These are phyloP conservation scores for Centropus bengalensis DNA, from an alignment of 2,113 vertebrate species.

Conservation along the genomic window DNA sequence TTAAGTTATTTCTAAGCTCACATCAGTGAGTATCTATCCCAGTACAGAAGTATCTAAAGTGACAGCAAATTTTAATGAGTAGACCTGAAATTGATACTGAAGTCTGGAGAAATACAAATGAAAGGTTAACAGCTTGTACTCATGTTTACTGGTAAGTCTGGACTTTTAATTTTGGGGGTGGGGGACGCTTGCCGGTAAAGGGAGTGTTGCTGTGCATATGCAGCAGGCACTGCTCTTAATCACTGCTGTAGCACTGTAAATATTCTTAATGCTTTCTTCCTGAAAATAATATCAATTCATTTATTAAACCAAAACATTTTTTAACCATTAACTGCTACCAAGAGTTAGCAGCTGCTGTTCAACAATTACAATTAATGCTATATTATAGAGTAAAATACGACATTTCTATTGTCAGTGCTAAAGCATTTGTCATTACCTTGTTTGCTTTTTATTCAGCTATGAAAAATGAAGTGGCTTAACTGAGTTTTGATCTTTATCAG, in stretches of 20 bases:
- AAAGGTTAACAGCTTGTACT: background rate
- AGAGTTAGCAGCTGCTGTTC: conserved; percentile 42
- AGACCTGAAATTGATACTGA: conserved; percentile 21
- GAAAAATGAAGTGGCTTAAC: conserved; percentile 36
- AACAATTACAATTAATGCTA: conserved; percentile 39
- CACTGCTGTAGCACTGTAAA: background rate
- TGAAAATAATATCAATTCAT: background rate
- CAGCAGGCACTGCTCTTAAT: background rate
- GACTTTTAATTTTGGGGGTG: background rate
- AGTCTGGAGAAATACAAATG: conserved; percentile 44
- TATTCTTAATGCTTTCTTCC: background rate
- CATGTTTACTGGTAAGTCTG: conserved; percentile 73
- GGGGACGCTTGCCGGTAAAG: background rate
- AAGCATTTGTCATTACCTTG: background rate
- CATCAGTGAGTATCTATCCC: background rate
- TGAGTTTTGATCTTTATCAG: conserved; percentile 3
- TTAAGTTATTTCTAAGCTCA: background rate
- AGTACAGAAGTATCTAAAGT: background rate
- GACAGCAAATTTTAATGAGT: background rate
- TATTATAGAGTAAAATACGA: conserved; percentile 14
- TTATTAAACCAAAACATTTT: conserved; percentile 27
- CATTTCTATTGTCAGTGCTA: background rate
- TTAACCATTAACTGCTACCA: conserved; percentile 29
- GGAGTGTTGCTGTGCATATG: background rate
- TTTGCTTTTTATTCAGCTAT: conserved; percentile 32